phyloP scores from a whole-genome alignment of 2,888 invertebrate species.

The Luperina testacea region DNA sequence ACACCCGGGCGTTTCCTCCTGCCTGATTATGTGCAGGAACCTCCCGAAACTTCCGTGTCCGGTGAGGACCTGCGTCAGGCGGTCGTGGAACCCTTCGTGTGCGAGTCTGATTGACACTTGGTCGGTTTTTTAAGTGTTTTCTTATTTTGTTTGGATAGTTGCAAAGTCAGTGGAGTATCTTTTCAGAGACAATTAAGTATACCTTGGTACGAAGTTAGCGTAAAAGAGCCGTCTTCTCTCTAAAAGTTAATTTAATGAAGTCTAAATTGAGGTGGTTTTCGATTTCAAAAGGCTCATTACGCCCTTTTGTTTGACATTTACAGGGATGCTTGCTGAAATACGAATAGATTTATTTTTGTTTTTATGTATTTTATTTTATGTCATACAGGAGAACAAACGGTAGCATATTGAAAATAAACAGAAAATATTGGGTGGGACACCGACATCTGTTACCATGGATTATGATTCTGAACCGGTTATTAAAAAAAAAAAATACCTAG shows the following conservation, averaged over 20 bases:
- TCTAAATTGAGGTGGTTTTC: slow-evolving; percentile 45
- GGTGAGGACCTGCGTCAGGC: no score
- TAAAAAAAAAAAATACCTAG: no score
- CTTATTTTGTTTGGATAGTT: not conserved
- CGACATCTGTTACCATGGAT: not conserved
- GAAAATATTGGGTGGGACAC: not conserved
- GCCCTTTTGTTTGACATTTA: slow-evolving; percentile 28
- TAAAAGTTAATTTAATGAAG: slow-evolving; percentile 42
- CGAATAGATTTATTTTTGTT: not conserved
- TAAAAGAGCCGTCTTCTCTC: slow-evolving; percentile 15
- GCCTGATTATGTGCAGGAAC: no score
- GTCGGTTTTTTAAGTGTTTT: not conserved
- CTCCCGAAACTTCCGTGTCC: no score
- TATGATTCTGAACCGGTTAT: not conserved
- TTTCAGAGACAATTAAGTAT: slow-evolving; percentile 1
- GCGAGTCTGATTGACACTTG: not conserved
- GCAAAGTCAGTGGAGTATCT: slow-evolving; percentile 1
- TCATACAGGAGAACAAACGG: not conserved
- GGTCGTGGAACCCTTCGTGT: not conserved
- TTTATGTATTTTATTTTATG: not conserved
- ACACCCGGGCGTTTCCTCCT: no score
- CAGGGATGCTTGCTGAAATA: slow-evolving; percentile 20
- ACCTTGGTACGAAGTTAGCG: slow-evolving; percentile 8
- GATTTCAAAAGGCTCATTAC: slow-evolving; percentile 35
- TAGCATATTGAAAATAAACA: not conserved